Conservation (phyloP, 2,113 vertebrate species). For the Bambusicola thoracicus region DNA sequence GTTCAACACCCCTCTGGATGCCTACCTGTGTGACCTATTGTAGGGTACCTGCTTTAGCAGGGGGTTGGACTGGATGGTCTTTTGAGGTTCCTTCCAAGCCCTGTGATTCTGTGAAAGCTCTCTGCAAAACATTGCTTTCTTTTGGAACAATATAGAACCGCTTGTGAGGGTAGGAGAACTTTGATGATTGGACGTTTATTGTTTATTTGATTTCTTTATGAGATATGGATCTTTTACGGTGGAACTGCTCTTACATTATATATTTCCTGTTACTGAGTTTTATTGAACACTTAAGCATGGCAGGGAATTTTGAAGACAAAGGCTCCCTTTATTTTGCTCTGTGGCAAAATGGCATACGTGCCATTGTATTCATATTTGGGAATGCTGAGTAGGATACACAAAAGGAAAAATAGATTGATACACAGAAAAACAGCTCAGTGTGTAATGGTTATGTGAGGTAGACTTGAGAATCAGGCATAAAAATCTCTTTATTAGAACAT, state of each 20-base stretch:
- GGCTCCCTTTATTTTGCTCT: not conserved
- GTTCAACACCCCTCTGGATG: too few species aligned
- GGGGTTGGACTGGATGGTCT: too few species aligned
- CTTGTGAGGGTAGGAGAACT: not conserved
- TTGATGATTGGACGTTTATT: not conserved
- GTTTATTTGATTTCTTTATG: not conserved
- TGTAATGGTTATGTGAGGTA: not conserved
- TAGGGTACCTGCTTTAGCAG: too few species aligned
- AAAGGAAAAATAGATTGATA: not conserved
- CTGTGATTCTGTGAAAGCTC: not conserved
- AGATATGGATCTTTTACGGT: not conserved
- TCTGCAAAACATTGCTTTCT: not conserved
- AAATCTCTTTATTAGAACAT: not conserved
- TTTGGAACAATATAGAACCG: not conserved
- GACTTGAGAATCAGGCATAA: not conserved
- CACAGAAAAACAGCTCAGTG: not conserved
- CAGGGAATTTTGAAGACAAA: not conserved
- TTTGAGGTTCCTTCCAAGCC: too few species aligned
- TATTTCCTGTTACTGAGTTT: not conserved
- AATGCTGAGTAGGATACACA: not conserved
- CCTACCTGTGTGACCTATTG: too few species aligned
- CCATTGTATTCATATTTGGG: not conserved
- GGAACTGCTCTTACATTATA: not conserved
- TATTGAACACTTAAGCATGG: not conserved
- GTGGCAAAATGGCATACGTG: not conserved